Evolutionary conservation across 2,797 vertebrate genomes (phyloP).

Genomic region (Sternarchorhynchus goeldii): DNA sequence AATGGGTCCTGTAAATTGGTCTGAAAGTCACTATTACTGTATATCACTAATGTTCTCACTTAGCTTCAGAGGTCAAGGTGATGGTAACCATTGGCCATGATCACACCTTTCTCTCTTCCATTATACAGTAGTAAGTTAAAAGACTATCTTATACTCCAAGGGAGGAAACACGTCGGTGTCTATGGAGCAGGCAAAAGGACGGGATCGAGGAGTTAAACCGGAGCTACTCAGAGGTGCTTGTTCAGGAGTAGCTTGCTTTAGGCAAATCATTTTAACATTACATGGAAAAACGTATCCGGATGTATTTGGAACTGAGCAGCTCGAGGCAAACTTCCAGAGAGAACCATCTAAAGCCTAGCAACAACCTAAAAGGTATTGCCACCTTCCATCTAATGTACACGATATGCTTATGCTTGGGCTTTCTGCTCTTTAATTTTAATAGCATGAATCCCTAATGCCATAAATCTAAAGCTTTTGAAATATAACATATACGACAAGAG

Average conservation of each 20-base stretch:
- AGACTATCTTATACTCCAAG: slow-evolving; percentile 19
- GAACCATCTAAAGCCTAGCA: too few species aligned
- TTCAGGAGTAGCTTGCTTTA: not conserved
- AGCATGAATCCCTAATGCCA: slow-evolving; percentile 16
- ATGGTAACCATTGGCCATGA: slow-evolving; percentile 45
- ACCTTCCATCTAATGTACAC: too few species aligned
- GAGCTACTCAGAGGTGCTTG: too few species aligned
- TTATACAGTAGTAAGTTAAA: slow-evolving; percentile 38
- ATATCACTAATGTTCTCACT: slow-evolving; percentile 47
- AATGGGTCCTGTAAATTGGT: slow-evolving; percentile 27
- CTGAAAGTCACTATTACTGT: slow-evolving; percentile 13
- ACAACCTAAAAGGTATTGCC: too few species aligned
- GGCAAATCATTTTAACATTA: slow-evolving; percentile 6
- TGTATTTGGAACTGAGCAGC: not conserved
- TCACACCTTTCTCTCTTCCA: slow-evolving; percentile 33
- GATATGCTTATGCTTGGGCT: too few species aligned
- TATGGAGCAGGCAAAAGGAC: slow-evolving; percentile 16
- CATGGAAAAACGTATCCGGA: not conserved
- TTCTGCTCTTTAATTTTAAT: too few species aligned
- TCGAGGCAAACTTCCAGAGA: too few species aligned
- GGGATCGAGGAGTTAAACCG: not conserved
- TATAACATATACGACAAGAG: slow-evolving; percentile 38
- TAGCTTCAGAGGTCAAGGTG: slow-evolving; percentile 44
- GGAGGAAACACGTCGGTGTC: slow-evolving; percentile 3
- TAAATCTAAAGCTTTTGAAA: slow-evolving; percentile 39